A percentile compares a stretch with the other conserved stretches of the same genome.
Evolutionary conservation across 2,797 vertebrate genomes (phyloP).

Genomic region (Telmatherina bonti): DNA sequence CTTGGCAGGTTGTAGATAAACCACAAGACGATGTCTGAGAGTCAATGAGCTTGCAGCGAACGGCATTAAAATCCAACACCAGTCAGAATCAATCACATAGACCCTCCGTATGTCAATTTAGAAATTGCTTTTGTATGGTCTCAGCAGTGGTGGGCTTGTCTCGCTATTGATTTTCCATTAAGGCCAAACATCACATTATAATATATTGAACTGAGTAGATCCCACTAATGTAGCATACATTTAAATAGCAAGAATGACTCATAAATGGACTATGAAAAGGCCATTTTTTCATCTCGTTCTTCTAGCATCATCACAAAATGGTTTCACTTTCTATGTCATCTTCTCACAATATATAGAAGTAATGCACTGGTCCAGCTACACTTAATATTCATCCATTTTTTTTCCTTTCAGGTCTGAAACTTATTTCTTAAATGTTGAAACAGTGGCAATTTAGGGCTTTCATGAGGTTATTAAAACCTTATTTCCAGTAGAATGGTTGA

Average conservation of each 20-base stretch:
- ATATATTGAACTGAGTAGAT: constrained; percentile 81
- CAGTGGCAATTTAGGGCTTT: too few species aligned
- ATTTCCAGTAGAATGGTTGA: too few species aligned
- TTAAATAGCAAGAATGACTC: constrained; percentile 73
- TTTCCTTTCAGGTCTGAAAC: too few species aligned
- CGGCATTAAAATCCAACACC: constrained; percentile 82
- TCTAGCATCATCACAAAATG: too few species aligned
- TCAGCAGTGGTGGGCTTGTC: constrained; percentile 78
- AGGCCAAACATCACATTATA: constrained; percentile 82
- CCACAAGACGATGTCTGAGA: constrained; percentile 73
- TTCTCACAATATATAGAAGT: too few species aligned
- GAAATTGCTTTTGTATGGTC: constrained; percentile 83
- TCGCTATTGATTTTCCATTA: constrained; percentile 86
- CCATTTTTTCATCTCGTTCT: constrained; percentile 16
- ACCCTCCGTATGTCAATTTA: constrained; percentile 81
- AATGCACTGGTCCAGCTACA: too few species aligned
- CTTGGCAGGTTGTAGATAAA: constrained; percentile 80
- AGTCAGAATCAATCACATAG: constrained; percentile 83
- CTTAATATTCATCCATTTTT: too few species aligned
- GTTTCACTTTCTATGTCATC: too few species aligned
- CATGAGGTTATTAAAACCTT: too few species aligned
- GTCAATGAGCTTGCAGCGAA: constrained; percentile 82
- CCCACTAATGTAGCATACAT: constrained; percentile 77
- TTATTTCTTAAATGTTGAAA: too few species aligned
- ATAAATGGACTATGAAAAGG: constrained; percentile 51